Base-by-base conservation (phyloP, 2,113 vertebrate genomes). In the Casuarius casuarius region DNA sequence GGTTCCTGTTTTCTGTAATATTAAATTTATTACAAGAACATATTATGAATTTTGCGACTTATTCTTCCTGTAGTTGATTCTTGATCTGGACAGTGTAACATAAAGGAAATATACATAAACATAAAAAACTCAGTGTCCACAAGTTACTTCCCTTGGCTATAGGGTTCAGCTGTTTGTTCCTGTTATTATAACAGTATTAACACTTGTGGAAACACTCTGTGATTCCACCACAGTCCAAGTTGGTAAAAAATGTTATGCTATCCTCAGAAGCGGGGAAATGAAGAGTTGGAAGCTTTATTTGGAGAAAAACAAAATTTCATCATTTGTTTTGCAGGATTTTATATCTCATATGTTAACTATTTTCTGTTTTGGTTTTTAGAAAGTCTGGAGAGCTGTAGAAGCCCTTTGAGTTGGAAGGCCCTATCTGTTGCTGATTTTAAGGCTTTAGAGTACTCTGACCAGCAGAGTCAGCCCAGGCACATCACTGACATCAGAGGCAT, bases 401-500 rank as follows among this genome's bases (percentile, higher is more conserved):
- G 17, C 35, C 31, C 3, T 7, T 4, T 18, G 25, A 51, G 26
- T 56, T 3, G 29, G 40, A 33, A 19, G 70, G 35, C 15, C 5
- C 29, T 4, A 33, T 17, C 70, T 22, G 38, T 38, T 48, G 22
- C 42, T 7, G 8, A 16, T 25, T 21, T 7, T 11, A 49, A 46
- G 25, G 5, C 23, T 70, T 40, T 40, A 2, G 42, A 35, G 22
- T 38, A 11, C 17, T 38, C 16, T 0, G 7, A 3, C 25, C 1
- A 7, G 13, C 4, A 42, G 48, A 35, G 38, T 1, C 5, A 49
- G n/a, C 28, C 61, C 59, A 3, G 22, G 75, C 13, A 7, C 25
- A 11, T 61, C 18, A 4, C 4, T 0, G 15, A 3, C 25, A 10
- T 3, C 0, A 5, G 23, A 49, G 29, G 44, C 38, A 9, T 0